phyloP scores from a whole-genome alignment of 1,140 invertebrate species.

The Caerostris darwini region DNA sequence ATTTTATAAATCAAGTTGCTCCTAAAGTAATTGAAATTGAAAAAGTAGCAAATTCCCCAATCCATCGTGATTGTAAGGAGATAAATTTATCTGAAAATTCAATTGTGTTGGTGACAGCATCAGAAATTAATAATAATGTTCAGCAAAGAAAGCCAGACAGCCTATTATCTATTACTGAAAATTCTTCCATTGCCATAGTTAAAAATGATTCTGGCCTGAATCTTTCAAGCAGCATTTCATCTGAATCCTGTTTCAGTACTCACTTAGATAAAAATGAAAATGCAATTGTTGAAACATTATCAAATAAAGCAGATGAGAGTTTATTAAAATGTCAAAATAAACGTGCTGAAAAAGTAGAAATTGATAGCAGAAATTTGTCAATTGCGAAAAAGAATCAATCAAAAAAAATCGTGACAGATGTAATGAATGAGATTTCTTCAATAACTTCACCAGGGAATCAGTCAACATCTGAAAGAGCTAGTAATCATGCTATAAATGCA shows the following conservation, averaged over 20 bases:
- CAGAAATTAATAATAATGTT: too few relatives aligned
- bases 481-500: too few relatives aligned
- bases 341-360: not conserved
- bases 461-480: too few relatives aligned
- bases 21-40: not conserved
- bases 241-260: slow-evolving; percentile 41
- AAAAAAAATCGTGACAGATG: not conserved
- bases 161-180: not conserved
- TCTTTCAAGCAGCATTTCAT: too few relatives aligned
- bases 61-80: not conserved
- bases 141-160: too few relatives aligned
- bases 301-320: not conserved
- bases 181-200: not conserved
- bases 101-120: too few relatives aligned
- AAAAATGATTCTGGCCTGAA: too few relatives aligned
- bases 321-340: too few relatives aligned
- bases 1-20: not conserved
- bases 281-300: not conserved
- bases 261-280: not conserved
- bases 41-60: not conserved
- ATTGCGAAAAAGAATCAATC: not conserved
- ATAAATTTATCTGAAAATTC: not conserved
- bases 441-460: too few relatives aligned
- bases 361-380: not conserved
- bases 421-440: too few relatives aligned